These are phyloP conservation scores for Sterrhoptilus dennistouni DNA, from an alignment of 2,113 vertebrate genomes.

Conservation along the genomic window DNA sequence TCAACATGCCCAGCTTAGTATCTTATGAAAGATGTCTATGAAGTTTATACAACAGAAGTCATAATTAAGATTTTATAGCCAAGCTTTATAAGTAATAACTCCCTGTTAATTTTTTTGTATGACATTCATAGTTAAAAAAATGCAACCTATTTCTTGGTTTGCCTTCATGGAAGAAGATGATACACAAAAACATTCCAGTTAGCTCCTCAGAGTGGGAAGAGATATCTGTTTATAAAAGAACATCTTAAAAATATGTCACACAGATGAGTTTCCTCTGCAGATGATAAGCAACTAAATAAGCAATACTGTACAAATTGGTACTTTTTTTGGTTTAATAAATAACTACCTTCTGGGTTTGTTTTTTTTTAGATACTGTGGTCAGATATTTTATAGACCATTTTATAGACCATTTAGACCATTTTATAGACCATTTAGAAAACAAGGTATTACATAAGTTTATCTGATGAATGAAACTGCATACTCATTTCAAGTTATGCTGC, in stretches of 20 bases:
- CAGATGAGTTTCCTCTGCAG: neutral
- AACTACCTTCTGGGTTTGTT: neutral
- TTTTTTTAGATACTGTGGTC: neutral
- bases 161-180: neutral
- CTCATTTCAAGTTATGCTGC: neutral
- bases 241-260: neutral
- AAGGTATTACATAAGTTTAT: neutral
- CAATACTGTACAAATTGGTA: neutral
- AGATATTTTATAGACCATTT: neutral
- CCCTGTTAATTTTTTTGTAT: neutral
- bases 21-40: neutral
- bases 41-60: neutral
- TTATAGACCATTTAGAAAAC: neutral
- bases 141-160: neutral
- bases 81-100: neutral
- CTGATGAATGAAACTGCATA: neutral
- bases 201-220: neutral
- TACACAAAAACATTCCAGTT: neutral
- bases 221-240: neutral
- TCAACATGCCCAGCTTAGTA: neutral
- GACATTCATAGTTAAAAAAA: neutral
- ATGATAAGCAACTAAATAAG: neutral
- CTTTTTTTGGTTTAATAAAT: neutral
- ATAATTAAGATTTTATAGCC: neutral
- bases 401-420: neutral